Percentiles rank a stretch among this genome's conserved stretches.
Conservation (phyloP, 2,888 invertebrate genomes). For the Nomada ferruginata region DNA sequence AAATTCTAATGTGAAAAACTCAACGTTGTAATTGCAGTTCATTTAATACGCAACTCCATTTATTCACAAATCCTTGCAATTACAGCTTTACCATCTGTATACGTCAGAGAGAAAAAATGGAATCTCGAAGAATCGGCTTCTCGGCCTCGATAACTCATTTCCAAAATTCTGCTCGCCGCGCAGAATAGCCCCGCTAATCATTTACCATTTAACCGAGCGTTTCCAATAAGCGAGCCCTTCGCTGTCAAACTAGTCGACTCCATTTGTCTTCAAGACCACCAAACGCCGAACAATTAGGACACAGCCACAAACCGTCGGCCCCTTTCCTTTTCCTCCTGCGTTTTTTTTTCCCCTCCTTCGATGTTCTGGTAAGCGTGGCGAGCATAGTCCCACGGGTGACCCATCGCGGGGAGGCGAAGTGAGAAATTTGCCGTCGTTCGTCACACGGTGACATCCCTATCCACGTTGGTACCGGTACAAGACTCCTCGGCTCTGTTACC, state of each 20-base stretch:
- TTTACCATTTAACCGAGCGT: conserved; percentile 32
- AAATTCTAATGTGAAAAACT: no score
- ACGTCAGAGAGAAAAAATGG: not conserved
- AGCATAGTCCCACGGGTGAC: conserved; percentile 75
- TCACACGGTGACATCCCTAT: conserved; percentile 75
- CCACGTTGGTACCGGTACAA: conserved; percentile 64
- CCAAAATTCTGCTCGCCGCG: conserved; percentile 17
- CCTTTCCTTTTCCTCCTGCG: conserved; percentile 13
- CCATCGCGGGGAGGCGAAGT: conserved; percentile 68
- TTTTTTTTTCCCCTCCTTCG: conserved; percentile 37
- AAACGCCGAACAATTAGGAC: conserved; percentile 67
- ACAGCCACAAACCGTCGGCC: conserved; percentile 35
- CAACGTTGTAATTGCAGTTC: no score
- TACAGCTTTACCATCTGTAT: no score
- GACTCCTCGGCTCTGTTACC: conserved; percentile 28
- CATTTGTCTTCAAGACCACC: conserved; percentile 52
- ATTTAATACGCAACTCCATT: not conserved
- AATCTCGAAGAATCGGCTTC: conserved; percentile 5
- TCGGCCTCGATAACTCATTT: not conserved
- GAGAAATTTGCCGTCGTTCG: conserved; percentile 76
- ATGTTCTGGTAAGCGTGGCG: conserved; percentile 63
- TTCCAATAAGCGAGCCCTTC: conserved; percentile 51
- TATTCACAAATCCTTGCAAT: not conserved
- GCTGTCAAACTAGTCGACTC: conserved; percentile 28
- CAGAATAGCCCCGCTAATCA: conserved; percentile 42